Percentiles rank a stretch among this genome's conserved stretches.
phyloP scores from a whole-genome alignment of 2,888 invertebrate genomes.

The Tortricodes alternella region DNA sequence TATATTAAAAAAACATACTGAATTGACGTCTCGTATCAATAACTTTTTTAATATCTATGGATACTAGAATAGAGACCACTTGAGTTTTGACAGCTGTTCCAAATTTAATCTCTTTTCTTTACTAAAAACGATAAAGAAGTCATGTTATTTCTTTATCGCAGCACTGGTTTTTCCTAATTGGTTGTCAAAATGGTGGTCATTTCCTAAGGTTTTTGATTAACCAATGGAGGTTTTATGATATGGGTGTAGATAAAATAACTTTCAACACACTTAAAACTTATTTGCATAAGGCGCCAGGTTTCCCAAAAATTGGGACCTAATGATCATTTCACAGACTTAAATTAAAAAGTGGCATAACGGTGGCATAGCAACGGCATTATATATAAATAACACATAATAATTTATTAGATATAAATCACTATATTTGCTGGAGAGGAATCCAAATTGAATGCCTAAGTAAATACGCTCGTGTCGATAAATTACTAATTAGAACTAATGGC shows the following conservation, averaged over 20 bases:
- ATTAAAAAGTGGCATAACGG: slow-evolving; percentile 22
- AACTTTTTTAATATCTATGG: no score
- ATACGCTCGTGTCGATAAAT: slow-evolving; percentile 23
- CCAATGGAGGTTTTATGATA: no score
- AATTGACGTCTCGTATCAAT: no score
- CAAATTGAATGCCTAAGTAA: slow-evolving; percentile 18
- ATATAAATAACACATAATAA: slow-evolving; percentile 15
- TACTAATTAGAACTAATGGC: slow-evolving; percentile 29
- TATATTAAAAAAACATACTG: no score
- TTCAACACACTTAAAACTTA: not conserved
- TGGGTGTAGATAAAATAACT: slow-evolving; percentile 11
- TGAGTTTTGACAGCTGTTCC: no score
- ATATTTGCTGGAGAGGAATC: slow-evolving; percentile 16
- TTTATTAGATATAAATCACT: slow-evolving; percentile 23
- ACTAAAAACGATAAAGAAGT: no score
- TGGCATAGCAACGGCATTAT: slow-evolving; percentile 9
- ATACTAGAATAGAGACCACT: no score
- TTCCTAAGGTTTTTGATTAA: no score
- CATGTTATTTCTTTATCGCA: no score
- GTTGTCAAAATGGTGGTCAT: no score
- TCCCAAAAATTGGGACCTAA: slow-evolving; percentile 10
- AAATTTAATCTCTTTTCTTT: no score
- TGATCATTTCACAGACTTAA: slow-evolving; percentile 3
- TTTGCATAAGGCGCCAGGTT: not conserved
- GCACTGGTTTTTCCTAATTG: no score